Base-by-base conservation (phyloP, 2,113 vertebrate species). In the Cebus imitator region DNA sequence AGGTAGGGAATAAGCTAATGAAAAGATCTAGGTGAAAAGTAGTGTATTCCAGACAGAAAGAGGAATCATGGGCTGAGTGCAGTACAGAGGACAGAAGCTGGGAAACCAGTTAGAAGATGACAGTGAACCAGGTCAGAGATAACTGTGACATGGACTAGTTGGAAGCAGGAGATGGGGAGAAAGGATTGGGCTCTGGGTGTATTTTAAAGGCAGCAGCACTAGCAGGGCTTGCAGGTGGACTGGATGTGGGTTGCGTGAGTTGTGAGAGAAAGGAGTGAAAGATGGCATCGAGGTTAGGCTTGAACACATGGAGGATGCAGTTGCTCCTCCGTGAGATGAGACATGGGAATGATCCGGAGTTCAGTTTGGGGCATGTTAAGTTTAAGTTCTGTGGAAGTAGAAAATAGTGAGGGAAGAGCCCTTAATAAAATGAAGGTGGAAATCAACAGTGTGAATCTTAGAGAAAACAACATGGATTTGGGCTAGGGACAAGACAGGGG, bases 91-190 rank as follows among this genome's bases (percentile, higher is more conserved):
- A 32, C 48, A 30, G 73, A 30, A 20, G 73, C 66, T 4, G 9
- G 55, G 52, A 58, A 57, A 30, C 16, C 66, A 40, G 40, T 7
- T 9, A 35, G 55, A 70, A 57, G 85, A n/a, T 7, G 37, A 0
- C 13, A 5, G 7, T 4, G 70, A 55, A 2, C 72, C 17, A 6
- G 70, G 78, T 32, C 17, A 43, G 81, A 25, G 30, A 3, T 2
- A 45, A 7, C 1, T 50, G 40, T 10, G 68, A 35, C 57, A 1
- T 0, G 6, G 45, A 21, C 37, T 32, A 5, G 37, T 0, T 43
- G 72, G 55, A 20, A 10, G 48, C 64, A 30, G 48, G 16, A 55
- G n/a, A n/a, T 43, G 16, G 37, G 7, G 37, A 48, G 80, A 23
- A 27, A 84, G 45, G 2, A 35, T 37, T 30, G 8, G 50, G 57